A percentile compares a stretch with the other conserved stretches of the same genome.
These are phyloP conservation scores for Pristionchus maxplancki DNA, from an alignment of 2,888 invertebrate genomes.

Conservation along the genomic window DNA sequence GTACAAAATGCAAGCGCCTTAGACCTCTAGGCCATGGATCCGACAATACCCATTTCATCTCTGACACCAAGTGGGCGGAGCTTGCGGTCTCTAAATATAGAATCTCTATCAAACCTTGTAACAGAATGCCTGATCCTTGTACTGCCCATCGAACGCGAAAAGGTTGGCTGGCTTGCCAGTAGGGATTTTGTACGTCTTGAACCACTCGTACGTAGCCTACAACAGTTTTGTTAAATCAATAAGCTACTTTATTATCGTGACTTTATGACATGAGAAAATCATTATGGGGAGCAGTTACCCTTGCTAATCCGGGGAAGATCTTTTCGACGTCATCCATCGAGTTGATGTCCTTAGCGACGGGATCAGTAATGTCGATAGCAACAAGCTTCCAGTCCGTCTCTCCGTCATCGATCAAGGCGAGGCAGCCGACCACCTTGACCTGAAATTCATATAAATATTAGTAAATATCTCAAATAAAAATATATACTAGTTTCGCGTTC, in stretches of 20 bases:
- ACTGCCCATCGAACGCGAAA: conserved; percentile 97
- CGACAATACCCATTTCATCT: no score
- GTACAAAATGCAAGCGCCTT: no score
- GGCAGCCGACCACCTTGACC: conserved; percentile 92
- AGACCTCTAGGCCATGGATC: no score
- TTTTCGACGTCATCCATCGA: conserved; percentile 92
- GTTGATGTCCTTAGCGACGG: conserved; percentile 88
- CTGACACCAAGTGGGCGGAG: no score
- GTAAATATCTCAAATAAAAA: no score
- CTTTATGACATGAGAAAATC: no score
- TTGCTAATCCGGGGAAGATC: conserved; percentile 92
- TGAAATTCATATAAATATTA: conserved; percentile 80
- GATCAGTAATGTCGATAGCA: conserved; percentile 93
- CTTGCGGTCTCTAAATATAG: no score
- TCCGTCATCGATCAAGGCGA: conserved; percentile 96
- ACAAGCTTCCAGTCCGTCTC: conserved; percentile 99
- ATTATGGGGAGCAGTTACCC: no score
- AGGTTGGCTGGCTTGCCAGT: conserved; percentile 88
- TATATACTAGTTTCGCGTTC: no score
- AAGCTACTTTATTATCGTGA: no score
- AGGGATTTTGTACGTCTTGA: conserved; percentile 98
- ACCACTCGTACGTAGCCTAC: conserved; percentile 97
- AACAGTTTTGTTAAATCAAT: conserved; percentile 53
- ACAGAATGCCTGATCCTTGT: conserved; percentile 83
- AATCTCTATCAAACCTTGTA: no score